Evolutionary conservation across 2,888 invertebrate genomes (phyloP), one percentile per base, ranked within the genome.

Genomic region (Troides helena): DNA sequence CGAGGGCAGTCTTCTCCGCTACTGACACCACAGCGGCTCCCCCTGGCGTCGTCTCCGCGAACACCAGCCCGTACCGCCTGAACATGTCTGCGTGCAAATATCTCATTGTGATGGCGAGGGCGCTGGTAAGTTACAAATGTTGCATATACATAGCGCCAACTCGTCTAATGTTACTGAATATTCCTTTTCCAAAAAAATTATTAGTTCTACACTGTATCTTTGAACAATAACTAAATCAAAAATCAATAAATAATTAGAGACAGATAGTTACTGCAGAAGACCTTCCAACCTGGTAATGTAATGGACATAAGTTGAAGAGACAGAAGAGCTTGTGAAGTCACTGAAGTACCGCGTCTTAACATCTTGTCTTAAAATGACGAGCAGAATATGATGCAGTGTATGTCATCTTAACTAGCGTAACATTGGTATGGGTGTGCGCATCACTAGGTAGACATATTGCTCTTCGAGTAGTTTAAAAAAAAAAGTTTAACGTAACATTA

Each of bases 41-140:
- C 56, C 96, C 92, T 63, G 95, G 95, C 78, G 96, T 96, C 78
- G 95, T 96, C 89, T 97, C 97, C 80, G 95, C 94, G 77, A 97
- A 94, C 76, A 98, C 94, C 69, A 94, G 93, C 72, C 97, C 98
- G 89, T 96, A 97, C 74, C 94, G 93, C 76, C 86, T 89, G 87
- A 95, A 94, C 92, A 96, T 94, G 78, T 96, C 96, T 95, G 90
- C 82, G 85, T 85, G 84, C 83, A 89, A 88, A 89, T 85, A 76
- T 85, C 85, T 86, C 81, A 83, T 84, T 87, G 85, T 85, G 82
- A 88, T 78, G 79, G 79, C 80, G 76, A 80, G 80, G 80, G 77
- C 74, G 77, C 60, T 74, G 65, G 57, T 72, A 43, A 56, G 7
- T 67, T 64, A 39, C 59, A 66, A 69, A 39, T 46, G 14, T 50